These are phyloP conservation scores for Cranoglanis bouderius DNA, from an alignment of 2,113 vertebrate species.

Conservation along the genomic window DNA sequence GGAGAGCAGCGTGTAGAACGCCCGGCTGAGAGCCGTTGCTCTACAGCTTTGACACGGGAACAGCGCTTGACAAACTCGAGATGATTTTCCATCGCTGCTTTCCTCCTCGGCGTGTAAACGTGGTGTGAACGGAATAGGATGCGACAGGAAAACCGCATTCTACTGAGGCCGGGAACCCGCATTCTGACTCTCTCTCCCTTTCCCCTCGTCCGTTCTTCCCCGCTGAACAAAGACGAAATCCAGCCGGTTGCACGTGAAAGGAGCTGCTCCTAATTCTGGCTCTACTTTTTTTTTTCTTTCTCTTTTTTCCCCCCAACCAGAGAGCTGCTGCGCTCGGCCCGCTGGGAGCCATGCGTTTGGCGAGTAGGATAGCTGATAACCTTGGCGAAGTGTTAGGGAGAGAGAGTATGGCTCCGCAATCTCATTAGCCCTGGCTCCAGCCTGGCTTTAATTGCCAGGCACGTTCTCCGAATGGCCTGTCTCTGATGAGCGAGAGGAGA, in stretches of 20 bases:
- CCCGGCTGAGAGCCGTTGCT: constrained; percentile 34
- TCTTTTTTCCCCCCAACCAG: background rate
- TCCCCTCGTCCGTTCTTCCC: background rate
- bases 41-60: constrained; percentile 44
- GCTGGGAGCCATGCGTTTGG: constrained; percentile 48
- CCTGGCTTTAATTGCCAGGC: constrained; percentile 52
- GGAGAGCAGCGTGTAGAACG: background rate
- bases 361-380: constrained; percentile 47
- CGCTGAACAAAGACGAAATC: background rate
- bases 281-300: background rate
- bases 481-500: constrained; percentile 40
- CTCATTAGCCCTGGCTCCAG: constrained; percentile 55
- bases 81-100: constrained; percentile 42
- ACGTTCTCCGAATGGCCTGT: constrained; percentile 39
- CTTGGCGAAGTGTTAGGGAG: constrained; percentile 49
- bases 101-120: constrained; percentile 47
- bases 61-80: constrained; percentile 45
- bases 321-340: constrained; percentile 31
- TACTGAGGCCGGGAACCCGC: constrained; percentile 48
- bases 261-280: constrained; percentile 2
- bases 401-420: constrained; percentile 45
- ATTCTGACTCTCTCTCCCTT: background rate
- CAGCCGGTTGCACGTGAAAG: background rate
- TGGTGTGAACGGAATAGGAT: constrained; percentile 49
- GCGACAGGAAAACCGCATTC: constrained; percentile 42